A percentile compares a stretch with the other conserved stretches of the same genome.
These are phyloP conservation scores for Halyomorpha halys DNA, from an alignment of 1,140 invertebrate genomes.

Conservation along the genomic window DNA sequence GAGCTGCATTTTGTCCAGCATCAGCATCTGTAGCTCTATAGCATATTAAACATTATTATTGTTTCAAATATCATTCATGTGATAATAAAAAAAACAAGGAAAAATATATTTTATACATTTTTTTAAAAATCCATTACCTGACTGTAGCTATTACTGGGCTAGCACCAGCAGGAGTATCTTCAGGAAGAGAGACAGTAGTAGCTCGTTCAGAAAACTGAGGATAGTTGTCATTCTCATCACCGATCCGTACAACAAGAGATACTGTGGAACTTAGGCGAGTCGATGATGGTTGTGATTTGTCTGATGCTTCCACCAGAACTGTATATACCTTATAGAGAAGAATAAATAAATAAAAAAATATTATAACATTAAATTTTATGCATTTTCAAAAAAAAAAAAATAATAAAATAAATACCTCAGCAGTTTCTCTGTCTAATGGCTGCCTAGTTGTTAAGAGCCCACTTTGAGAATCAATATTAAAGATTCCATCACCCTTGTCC, in stretches of 20 bases:
- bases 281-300: constrained; percentile 60
- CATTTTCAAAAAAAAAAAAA: background rate
- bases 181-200: constrained; percentile 75
- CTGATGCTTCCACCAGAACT: constrained; percentile 71
- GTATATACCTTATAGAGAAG: constrained; percentile 51
- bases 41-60: constrained; percentile 13
- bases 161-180: constrained; percentile 71
- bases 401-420: constrained; percentile 39
- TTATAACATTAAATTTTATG: no score
- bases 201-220: constrained; percentile 86
- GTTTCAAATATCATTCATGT: background rate
- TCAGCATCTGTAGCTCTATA: constrained; percentile 77
- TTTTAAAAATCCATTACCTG: constrained; percentile 39
- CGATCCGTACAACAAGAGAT: constrained; percentile 68
- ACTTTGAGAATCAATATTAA: constrained; percentile 67
- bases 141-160: constrained; percentile 80
- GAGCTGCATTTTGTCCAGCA: constrained; percentile 78
- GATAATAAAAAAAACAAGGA: background rate
- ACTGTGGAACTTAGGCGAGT: constrained; percentile 52
- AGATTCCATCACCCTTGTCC: constrained; percentile 39
- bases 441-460: constrained; percentile 76
- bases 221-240: constrained; percentile 95
- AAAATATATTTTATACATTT: background rate
- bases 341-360: background rate
- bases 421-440: constrained; percentile 76